Conservation (phyloP, 2,797 vertebrate species). For the Chrysolophus pictus region DNA sequence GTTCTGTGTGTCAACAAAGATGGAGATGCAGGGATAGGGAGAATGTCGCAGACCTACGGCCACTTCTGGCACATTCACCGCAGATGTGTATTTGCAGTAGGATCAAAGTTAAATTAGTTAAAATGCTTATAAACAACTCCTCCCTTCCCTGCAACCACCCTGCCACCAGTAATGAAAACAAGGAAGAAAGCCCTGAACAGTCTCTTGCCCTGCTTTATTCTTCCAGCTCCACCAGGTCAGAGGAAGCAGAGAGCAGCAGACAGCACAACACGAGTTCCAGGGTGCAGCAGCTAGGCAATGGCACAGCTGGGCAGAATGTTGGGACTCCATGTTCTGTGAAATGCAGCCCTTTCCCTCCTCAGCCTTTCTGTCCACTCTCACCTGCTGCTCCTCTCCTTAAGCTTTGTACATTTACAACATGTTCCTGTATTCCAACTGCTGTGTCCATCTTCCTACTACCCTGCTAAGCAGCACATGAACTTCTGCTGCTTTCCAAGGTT, state of each 20-base stretch:
- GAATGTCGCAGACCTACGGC: background rate
- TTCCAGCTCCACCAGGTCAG: background rate
- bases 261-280: rapidly evolving
- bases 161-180: background rate
- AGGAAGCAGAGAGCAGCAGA: background rate
- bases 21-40: too few species aligned
- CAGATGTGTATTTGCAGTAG: too few species aligned
- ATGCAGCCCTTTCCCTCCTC: background rate
- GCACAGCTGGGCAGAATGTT: too few species aligned
- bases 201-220: background rate
- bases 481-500: rapidly evolving
- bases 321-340: rapidly evolving
- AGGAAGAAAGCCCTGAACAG: background rate
- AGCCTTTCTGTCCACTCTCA: too few species aligned
- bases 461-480: rapidly evolving
- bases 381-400: too few species aligned
- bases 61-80: background rate
- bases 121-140: too few species aligned
- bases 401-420: rapidly evolving
- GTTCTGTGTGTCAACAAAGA: too few species aligned
- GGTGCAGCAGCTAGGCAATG: background rate
- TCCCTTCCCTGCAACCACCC: background rate
- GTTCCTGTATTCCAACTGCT: rapidly evolving
- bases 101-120: too few species aligned
- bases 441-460: background rate